Evolutionary conservation across 2,888 invertebrate genomes (phyloP), one percentile per base, ranked within the genome.

Genomic region (Synanthedon tipuliformis): DNA sequence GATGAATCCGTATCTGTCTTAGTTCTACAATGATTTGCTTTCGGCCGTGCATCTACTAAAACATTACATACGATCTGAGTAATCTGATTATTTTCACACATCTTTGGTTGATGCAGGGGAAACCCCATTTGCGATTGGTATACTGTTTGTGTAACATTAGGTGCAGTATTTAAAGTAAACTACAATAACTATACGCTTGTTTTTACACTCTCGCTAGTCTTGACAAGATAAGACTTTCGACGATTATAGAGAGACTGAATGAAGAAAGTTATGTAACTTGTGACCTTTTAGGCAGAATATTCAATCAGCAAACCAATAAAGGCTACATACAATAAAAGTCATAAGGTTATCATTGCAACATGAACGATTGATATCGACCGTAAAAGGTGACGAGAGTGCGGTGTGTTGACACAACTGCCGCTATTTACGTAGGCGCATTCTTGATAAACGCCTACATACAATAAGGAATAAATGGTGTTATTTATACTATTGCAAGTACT

Each of bases 331-430:
- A 52, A 52, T 53, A 54, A 52, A 50, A 52, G 53, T 49, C 50
- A 52, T 52, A 54, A 51, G 56, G 59, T 59, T 57, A 60, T 54
- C 50, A 56, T 60, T 59, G 58, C 60, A 53, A 54, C 57, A 59
- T 52, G 7, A 16, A 23, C 50, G 59, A 60, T 57, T 27, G 48
- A 48, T 53, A 51, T 18, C 10, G 23, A 49, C 49, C 13, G 49
- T 55, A 57, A 54, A 59, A 54, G 60, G 59, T 60, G 61, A 57
- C 61, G 58, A 67, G 62, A 61, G 67, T 54, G 53, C 56, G 34
- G 34, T 34, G 34, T 58, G 61, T 58, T 63, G 62, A 69, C 65
- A 66, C 63, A 63, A 62, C 52, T 53, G 50, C 48, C 51, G 55
- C 27, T 53, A 52, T 53, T 50, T 50, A 55, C 56, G 57, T 57